These are phyloP conservation scores for Pseudobourletiella spinata DNA, from an alignment of 1,140 invertebrate species.

Conservation along the genomic window DNA sequence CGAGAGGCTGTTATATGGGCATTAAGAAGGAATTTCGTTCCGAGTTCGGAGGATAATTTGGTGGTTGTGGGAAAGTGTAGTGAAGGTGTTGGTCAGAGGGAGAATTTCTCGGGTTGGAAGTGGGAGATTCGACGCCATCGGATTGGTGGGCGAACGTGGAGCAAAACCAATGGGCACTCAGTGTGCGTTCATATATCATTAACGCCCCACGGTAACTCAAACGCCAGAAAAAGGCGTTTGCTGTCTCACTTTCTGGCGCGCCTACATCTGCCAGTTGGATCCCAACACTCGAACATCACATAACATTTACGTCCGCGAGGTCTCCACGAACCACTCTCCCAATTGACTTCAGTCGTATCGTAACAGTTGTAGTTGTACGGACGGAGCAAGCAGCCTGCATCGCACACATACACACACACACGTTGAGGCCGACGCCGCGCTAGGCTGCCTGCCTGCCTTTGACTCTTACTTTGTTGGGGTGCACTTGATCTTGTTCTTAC, in stretches of 20 bases:
- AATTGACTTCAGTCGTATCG: too few species aligned
- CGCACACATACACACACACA: too few species aligned
- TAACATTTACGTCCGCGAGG: not conserved
- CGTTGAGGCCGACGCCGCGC: too few species aligned
- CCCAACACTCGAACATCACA: slow-evolving; percentile 10
- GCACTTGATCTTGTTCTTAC: too few species aligned
- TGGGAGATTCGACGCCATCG: slow-evolving; percentile 12
- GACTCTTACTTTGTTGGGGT: too few species aligned
- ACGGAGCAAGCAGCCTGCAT: too few species aligned
- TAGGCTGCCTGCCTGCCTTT: too few species aligned
- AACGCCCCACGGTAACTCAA: slow-evolving; percentile 34
- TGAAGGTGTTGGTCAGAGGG: slow-evolving; percentile 15
- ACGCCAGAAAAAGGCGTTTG: slow-evolving; percentile 30
- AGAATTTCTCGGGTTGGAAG: slow-evolving; percentile 11
- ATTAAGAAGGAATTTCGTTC: too few species aligned
- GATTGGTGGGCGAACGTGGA: slow-evolving; percentile 29
- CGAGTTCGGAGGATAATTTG: too few species aligned
- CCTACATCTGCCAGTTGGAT: slow-evolving; percentile 25
- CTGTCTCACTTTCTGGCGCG: slow-evolving; percentile 29
- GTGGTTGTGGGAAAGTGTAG: not conserved
- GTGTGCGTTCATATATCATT: slow-evolving; percentile 25
- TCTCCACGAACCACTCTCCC: not conserved
- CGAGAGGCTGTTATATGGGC: too few species aligned
- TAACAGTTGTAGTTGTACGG: too few species aligned
- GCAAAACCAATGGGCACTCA: slow-evolving; percentile 32